Evolutionary conservation across 2,888 invertebrate genomes (phyloP), one percentile per base, ranked within the genome.

Genomic region (Parnassius orleans): DNA sequence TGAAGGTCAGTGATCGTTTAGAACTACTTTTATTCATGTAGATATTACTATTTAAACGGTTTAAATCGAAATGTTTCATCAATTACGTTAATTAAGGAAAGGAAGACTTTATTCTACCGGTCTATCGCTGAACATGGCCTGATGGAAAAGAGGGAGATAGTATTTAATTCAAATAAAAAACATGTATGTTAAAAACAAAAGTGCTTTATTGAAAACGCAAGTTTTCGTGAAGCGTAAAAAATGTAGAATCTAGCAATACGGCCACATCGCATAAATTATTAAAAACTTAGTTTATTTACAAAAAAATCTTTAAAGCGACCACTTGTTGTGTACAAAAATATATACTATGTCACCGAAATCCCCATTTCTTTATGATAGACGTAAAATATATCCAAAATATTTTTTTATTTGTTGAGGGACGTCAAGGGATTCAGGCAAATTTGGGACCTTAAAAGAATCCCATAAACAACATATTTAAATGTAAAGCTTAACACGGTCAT

Each of bases 201-300:
- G 78, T 82, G 77, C 77, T 86, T 86, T 85, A 86, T 83, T 86
- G 74, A 71, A 79, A 76, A 75, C 76, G 75, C 74, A 74, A 73
- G 66, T 73, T 66, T 73, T 72, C 73, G 74, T 73, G 77, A 77
- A 79, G 83, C 80, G 73, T 78, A 78, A 76, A 79, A 79, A 73
- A 46, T 54, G 41, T 75, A 72, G 69, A 70, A 44, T 71, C 73
- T 79, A 79, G 78, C 76, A 65, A 68, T 76, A 72, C 76, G 73
- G 76, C n/a, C 52, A 46, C 52, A 12, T 58, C 24, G 43, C 74
- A 76, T 75, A 69, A 58, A 61, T 53, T 53, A 59, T 59, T 60
- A 60, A 53, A 60, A 63, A 65, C 60, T 66, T 65, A 54, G 53
- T 54, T 65, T 71, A 70, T 68, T 66, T 69, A 70, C 68, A 71